Evolutionary conservation across 1,140 invertebrate species (phyloP).

Genomic region (Procambarus virginalis): DNA sequence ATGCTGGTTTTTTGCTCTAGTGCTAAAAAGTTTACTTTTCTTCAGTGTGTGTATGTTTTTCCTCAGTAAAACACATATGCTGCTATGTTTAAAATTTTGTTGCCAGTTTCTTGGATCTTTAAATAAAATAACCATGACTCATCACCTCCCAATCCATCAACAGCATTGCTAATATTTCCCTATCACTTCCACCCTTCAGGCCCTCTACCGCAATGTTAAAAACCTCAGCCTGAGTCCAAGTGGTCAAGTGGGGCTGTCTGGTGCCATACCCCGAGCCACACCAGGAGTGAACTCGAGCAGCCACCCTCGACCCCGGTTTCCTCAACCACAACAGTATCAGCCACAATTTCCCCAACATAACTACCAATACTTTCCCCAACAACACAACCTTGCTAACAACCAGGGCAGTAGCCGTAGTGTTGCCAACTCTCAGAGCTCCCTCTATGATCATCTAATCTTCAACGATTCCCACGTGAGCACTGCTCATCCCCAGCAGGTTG

Average conservation of each 20-base stretch:
- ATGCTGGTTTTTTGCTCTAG: too few species aligned
- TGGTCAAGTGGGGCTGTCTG: constrained; percentile 21
- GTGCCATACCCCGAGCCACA: constrained; percentile 20
- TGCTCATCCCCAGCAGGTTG: not conserved
- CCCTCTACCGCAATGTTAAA: constrained; percentile 59
- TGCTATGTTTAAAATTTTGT: too few species aligned
- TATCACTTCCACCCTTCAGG: constrained; percentile 25
- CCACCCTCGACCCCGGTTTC: constrained; percentile 10
- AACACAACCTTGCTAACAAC: constrained; percentile 33
- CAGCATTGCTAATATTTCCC: not conserved
- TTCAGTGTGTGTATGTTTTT: too few species aligned
- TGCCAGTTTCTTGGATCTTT: too few species aligned
- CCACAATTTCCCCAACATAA: constrained; percentile 34
- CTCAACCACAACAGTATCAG: constrained; percentile 25
- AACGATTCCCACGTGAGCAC: constrained; percentile 43
- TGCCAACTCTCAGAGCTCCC: constrained; percentile 59
- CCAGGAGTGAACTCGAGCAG: constrained; percentile 12
- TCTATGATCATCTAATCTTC: constrained; percentile 49
- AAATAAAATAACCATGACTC: too few species aligned
- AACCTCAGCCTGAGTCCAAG: constrained; percentile 56
- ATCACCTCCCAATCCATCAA: not conserved
- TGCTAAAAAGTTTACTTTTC: too few species aligned
- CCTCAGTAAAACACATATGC: too few species aligned
- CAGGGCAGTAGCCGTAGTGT: constrained; percentile 46
- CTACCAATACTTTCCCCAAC: constrained; percentile 42